Base-by-base conservation (phyloP, 92 coral and sea anemone genomes). In the Scolanthus callimorphus region DNA sequence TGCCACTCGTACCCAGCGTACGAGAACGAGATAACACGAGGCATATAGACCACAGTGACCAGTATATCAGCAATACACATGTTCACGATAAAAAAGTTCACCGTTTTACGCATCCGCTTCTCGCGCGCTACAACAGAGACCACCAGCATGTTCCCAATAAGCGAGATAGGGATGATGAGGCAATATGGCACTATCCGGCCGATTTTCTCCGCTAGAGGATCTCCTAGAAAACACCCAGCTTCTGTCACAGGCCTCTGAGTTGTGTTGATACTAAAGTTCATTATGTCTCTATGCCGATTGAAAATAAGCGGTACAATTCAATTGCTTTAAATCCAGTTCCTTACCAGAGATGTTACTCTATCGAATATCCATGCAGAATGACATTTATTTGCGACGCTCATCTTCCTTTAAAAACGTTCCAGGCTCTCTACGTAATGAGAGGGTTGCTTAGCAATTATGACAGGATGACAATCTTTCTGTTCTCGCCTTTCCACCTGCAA, bases 21-120 rank as follows among this genome's bases (percentile, higher is more conserved):
- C 55, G 71, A 70, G 25, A 76, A 46, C 0, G 85, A 57, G 10
- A 77, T 60, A 0, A 61, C 78, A 8, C 95, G 77, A 1, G 89
- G 85, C 95, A 86, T 86, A 65, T 82, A 86, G 29, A 78, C 79
- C 8, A 64, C 48, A 0, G 95, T 86, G 39, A 74, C 79, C 2
- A 86, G 57, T 13, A 82, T 30, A 23, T 86, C 95, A 8, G 95
- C 83, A 22, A 64, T 57, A 9, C 85, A 63, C 90, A 86, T 82
- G 25, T 86, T 86, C 37, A 82, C 81, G 39, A 86, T 86, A 61
- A 86, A 82, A 45, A 70, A 85, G 65, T 86, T 72, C 43, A 86
- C 78, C 6, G 89, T 79, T 45, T 82, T 86, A 24, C 58, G 60
- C 81, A 86, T 51, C 4, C 59, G 78, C 49, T 62, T 55, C 39